phyloP scores from a whole-genome alignment of 2,113 vertebrate species.

The Saimiri boliviensis region DNA sequence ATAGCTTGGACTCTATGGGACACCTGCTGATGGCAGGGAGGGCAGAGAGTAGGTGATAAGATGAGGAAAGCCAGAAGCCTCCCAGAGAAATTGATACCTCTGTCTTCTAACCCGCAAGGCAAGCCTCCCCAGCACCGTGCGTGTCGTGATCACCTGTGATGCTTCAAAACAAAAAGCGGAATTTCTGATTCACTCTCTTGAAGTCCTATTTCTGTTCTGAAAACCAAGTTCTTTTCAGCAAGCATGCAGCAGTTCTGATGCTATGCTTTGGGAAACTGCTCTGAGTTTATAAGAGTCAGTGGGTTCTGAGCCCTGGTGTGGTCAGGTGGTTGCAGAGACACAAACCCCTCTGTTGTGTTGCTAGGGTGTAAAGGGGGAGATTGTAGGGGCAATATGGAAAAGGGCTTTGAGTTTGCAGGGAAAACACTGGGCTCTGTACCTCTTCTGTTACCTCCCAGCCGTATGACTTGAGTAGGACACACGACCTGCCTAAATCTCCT shows the following conservation, averaged over 20 bases:
- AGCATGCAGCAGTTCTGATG: background rate
- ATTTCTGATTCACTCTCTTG: background rate
- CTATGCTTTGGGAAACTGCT: background rate
- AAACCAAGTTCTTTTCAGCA: background rate
- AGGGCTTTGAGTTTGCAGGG: background rate
- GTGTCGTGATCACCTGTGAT: background rate
- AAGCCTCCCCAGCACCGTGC: background rate
- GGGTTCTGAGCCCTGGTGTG: background rate
- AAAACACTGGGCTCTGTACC: background rate
- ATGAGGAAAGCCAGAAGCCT: background rate
- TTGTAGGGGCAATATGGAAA: fast-evolving
- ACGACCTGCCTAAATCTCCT: background rate
- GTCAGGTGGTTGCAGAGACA: background rate
- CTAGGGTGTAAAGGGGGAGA: background rate
- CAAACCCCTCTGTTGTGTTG: background rate
- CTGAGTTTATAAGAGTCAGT: background rate
- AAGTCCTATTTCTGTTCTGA: background rate
- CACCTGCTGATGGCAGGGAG: background rate
- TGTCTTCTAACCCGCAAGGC: background rate
- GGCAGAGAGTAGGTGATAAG: too few relatives aligned
- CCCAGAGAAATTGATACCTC: background rate
- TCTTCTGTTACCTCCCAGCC: background rate
- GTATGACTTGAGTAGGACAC: background rate
- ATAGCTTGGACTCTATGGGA: background rate
- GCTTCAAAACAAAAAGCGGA: background rate